Evolutionary conservation across 2,797 vertebrate species (phyloP).

Genomic region (Pangasius djambal): DNA sequence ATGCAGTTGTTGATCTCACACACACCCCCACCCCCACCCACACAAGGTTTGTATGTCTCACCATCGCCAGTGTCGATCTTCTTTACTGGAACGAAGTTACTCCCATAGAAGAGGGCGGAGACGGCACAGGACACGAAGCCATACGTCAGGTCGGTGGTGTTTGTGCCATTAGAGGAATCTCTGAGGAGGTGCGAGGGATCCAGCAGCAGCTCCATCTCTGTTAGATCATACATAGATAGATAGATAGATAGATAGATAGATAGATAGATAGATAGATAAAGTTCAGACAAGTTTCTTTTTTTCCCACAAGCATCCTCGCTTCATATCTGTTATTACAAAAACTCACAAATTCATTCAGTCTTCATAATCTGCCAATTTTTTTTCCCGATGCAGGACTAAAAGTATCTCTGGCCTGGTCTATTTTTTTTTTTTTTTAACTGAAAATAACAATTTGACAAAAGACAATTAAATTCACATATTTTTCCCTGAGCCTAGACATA

Average conservation of each 20-base stretch:
- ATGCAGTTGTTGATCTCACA: background rate
- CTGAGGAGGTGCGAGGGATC: slow-evolving; percentile 1
- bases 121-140: slow-evolving; percentile 75
- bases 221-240: background rate
- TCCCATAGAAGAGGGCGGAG: slow-evolving; percentile 78
- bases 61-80: slow-evolving; percentile 84
- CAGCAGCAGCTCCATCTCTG: slow-evolving; percentile 35
- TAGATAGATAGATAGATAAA: background rate
- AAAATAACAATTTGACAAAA: background rate
- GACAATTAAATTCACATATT: background rate
- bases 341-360: background rate
- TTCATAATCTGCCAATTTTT: background rate
- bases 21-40: background rate
- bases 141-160: slow-evolving; percentile 66
- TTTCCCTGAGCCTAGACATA: background rate
- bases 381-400: background rate
- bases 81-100: slow-evolving; percentile 86
- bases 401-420: background rate
- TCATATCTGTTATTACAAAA: background rate
- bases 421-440: background rate
- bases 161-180: slow-evolving; percentile 44
- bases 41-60: slow-evolving; percentile 59
- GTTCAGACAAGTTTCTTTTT: background rate
- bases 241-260: background rate
- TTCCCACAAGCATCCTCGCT: background rate